Percentiles rank a stretch among this genome's conserved stretches.
Evolutionary conservation across 2,888 invertebrate species (phyloP).

Genomic region (Reticulitermes lucifugus): DNA sequence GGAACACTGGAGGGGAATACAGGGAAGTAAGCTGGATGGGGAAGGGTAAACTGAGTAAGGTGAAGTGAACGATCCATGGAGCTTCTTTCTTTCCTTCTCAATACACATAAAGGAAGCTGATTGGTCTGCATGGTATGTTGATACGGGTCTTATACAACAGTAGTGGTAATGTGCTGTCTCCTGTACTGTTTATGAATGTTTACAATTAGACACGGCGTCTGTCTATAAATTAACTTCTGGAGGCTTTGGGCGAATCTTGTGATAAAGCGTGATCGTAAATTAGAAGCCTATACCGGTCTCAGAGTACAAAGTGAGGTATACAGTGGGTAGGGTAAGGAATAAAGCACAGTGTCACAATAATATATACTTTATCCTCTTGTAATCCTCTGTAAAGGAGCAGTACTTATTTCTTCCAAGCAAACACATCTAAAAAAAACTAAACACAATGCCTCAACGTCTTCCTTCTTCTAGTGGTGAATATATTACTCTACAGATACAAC

Average conservation of each 20-base stretch:
- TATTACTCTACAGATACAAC: too few species aligned
- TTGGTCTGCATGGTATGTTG: background rate
- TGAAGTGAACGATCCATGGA: too few species aligned
- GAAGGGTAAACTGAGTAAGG: too few species aligned
- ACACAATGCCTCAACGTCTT: background rate
- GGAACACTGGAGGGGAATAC: too few species aligned
- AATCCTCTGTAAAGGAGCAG: conserved; percentile 47
- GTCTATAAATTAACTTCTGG: conserved; percentile 6
- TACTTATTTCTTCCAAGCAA: conserved; percentile 41
- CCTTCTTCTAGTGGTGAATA: background rate
- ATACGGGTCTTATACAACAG: background rate
- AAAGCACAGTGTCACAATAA: conserved; percentile 48
- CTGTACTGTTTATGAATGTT: background rate
- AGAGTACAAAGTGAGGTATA: background rate
- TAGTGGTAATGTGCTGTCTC: background rate
- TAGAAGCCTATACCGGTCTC: conserved; percentile 1
- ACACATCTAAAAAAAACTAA: background rate
- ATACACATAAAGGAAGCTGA: background rate
- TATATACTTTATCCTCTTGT: conserved; percentile 48
- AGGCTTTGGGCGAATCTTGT: background rate
- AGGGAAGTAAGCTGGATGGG: too few species aligned
- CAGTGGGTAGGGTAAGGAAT: background rate
- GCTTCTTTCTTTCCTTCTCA: too few species aligned
- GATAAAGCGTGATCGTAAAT: conserved; percentile 5
- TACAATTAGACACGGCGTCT: conserved; percentile 1